Conservation (phyloP, 2,888 invertebrate species). For the Ptycholaimellus sp. region DNA sequence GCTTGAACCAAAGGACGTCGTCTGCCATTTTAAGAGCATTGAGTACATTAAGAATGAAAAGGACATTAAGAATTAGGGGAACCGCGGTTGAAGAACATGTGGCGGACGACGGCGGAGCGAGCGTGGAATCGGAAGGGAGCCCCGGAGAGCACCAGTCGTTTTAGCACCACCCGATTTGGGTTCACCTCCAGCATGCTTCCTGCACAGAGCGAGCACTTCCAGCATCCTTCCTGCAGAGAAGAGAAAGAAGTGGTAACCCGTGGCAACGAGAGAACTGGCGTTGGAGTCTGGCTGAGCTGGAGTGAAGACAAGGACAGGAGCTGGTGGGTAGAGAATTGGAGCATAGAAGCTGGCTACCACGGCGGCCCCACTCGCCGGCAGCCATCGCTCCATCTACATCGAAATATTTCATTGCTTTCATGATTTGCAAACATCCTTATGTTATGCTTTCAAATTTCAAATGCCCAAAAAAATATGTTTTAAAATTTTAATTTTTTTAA, state of each 20-base stretch:
- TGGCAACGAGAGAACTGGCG: neutral
- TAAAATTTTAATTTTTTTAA: too few species aligned
- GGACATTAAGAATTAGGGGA: conserved; percentile 1
- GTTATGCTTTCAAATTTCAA: neutral
- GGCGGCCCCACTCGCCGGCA: conserved; percentile 48
- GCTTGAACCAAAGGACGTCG: conserved; percentile 82
- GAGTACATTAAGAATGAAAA: conserved; percentile 1
- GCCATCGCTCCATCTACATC: conserved; percentile 62
- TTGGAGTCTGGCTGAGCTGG: conserved; percentile 22
- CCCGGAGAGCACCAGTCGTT: conserved; percentile 70
- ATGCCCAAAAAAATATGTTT: neutral
- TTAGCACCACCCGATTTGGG: conserved; percentile 65
- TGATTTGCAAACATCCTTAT: neutral
- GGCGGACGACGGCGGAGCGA: conserved; percentile 64
- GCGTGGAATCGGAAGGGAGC: conserved; percentile 54
- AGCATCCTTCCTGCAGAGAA: neutral
- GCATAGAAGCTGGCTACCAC: conserved; percentile 82
- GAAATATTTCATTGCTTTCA: neutral
- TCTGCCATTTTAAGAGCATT: conserved; percentile 32
- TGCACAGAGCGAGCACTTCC: conserved; percentile 18
- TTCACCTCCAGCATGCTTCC: conserved; percentile 66
- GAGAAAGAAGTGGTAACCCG: neutral
- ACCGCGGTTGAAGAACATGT: conserved; percentile 84
- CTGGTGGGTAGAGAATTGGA: conserved; percentile 67
- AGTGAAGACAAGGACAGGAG: conserved; percentile 58